Conservation (phyloP, 2,797 vertebrate genomes). For the Urophycis tenuis region DNA sequence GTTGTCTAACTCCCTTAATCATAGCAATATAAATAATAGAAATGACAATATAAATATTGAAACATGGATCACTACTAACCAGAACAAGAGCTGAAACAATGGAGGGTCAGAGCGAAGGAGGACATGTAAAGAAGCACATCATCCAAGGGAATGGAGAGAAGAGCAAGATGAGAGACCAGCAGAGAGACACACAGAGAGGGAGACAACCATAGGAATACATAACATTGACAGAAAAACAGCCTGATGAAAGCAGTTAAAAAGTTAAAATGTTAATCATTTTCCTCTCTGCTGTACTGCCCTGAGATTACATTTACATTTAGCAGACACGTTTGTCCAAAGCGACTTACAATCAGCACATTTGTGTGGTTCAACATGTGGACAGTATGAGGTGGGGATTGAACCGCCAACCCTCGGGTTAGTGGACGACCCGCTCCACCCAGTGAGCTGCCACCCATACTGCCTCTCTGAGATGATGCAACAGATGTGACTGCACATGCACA, state of each 20-base stretch:
- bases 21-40: background rate
- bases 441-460: too few relatives aligned
- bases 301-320: too few relatives aligned
- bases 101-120: background rate
- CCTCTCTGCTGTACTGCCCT: slow-evolving; percentile 48
- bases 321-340: too few relatives aligned
- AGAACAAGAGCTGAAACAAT: background rate
- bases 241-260: slow-evolving; percentile 11
- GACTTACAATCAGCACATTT: too few relatives aligned
- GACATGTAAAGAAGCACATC: background rate
- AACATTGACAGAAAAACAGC: background rate
- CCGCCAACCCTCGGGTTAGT: too few relatives aligned
- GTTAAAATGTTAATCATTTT: slow-evolving; percentile 57
- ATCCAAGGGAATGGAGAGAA: slow-evolving; percentile 28
- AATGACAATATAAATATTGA: background rate
- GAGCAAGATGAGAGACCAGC: background rate
- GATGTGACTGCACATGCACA: slow-evolving; percentile 10
- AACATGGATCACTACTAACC: background rate
- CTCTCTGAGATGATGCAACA: too few relatives aligned
- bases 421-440: too few relatives aligned
- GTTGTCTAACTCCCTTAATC: background rate
- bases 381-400: too few relatives aligned
- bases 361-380: too few relatives aligned
- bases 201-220: background rate
- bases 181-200: slow-evolving; percentile 7